Conservation (phyloP, 2,888 invertebrate genomes). For the Silvanus unidentatus region DNA sequence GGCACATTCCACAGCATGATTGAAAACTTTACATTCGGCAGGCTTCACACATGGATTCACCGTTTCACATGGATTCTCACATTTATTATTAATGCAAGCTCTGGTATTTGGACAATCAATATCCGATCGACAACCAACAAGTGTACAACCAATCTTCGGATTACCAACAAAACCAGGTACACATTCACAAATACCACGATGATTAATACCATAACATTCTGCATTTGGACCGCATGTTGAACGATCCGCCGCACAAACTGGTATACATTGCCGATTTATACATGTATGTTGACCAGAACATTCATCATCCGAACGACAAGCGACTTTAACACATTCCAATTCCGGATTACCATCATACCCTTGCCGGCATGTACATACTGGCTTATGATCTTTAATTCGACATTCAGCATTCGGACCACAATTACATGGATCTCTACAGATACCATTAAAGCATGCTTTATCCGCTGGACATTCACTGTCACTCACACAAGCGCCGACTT, state of each 20-base stretch:
- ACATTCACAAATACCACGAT: slow-evolving; percentile 79
- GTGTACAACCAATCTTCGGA: slow-evolving; percentile 68
- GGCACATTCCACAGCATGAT: slow-evolving; percentile 71
- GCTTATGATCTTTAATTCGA: slow-evolving; percentile 76
- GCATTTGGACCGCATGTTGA: slow-evolving; percentile 71
- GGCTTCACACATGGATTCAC: slow-evolving; percentile 64
- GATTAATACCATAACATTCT: slow-evolving; percentile 72
- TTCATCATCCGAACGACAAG: slow-evolving; percentile 68
- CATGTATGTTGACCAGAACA: slow-evolving; percentile 81
- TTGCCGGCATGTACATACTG: slow-evolving; percentile 77
- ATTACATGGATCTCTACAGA: slow-evolving; percentile 79
- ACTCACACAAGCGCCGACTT: slow-evolving; percentile 63
- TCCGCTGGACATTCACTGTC: slow-evolving; percentile 75
- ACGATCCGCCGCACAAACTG: slow-evolving; percentile 68
- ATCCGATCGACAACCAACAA: slow-evolving; percentile 75
- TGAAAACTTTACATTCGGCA: slow-evolving; percentile 69
- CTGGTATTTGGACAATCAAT: slow-evolving; percentile 74
- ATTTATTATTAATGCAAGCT: slow-evolving; percentile 76
- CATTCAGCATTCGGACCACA: slow-evolving; percentile 83
- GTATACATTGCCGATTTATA: slow-evolving; percentile 73
- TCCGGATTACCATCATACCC: slow-evolving; percentile 83
- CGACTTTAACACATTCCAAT: slow-evolving; percentile 69
- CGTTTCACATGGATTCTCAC: slow-evolving; percentile 68
- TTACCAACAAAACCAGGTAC: slow-evolving; percentile 76
- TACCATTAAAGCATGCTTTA: slow-evolving; percentile 71